Evolutionary conservation across 2,113 vertebrate species (phyloP), one percentile per base, ranked within the genome.

Genomic region (Gallinago undulata): DNA sequence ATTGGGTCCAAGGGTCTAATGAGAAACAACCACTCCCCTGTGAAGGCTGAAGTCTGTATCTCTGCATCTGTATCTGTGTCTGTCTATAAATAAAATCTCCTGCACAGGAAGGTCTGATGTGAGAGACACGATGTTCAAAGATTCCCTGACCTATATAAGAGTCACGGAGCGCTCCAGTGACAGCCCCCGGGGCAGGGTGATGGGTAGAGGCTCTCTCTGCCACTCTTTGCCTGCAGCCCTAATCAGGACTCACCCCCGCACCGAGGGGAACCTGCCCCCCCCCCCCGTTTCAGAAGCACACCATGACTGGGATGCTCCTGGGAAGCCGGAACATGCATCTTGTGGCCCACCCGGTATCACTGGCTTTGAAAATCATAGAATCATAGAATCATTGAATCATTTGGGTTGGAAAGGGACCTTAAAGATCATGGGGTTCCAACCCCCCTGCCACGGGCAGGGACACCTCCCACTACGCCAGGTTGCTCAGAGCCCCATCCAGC

Each of bases 201-300:
- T 6, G 9, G 76, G 50, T 6, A 2, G 33, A 28, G 83, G 45
- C 48, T 94, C 2, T 0, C 35, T 19, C 35, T 11, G 76, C 70
- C 23, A 80, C 84, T 33, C 39, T 48, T 51, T 10, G 77, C 77
- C 30, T 6, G 66, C 39, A 43, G 39, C 63, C 56, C 53, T 48
- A 21, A 22, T 59, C 33, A n/a, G 57, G 33, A 59, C 28, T 55
- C 53, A 55, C 16, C 53, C 53, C 28, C 6, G 9, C 53, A 30
- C 53, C 5, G 10, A 55, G n/a, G 59, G n/a, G 41, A 23, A 25
- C 5, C 47, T 7, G 47, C 24, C 3, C 0, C 2, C 0, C 2
- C 0, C 1, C 24, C 1, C 2, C 4, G 48, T 4, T 8, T 6
- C 33, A 3, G 45, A 23, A 31, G 66, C 60, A 23, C 76, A 39